Conservation (phyloP, 2,888 invertebrate genomes). For the Corbicula japonica region DNA sequence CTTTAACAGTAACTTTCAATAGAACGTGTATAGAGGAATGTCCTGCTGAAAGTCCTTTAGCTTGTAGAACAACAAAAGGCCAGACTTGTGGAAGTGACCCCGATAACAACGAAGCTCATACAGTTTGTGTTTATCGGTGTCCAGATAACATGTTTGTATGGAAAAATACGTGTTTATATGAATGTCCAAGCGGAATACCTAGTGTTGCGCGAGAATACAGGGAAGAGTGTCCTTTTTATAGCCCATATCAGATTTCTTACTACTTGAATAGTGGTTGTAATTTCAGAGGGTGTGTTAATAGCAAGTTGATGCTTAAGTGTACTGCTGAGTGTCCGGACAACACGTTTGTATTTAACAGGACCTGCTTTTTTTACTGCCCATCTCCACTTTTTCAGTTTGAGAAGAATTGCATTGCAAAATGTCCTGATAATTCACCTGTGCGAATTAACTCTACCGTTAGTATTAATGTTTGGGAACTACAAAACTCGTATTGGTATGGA, state of each 20-base stretch:
- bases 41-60: not conserved
- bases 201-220: not conserved
- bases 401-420: not conserved
- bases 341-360: not conserved
- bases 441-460: no score
- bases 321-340: not conserved
- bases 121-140: slow-evolving; percentile 6
- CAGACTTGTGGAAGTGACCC: not conserved
- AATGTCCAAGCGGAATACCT: not conserved
- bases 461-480: no score
- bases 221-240: not conserved
- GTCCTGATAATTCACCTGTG: not conserved
- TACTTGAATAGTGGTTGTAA: no score
- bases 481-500: not conserved
- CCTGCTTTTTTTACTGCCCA: not conserved
- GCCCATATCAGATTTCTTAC: not conserved
- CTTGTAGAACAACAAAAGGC: not conserved
- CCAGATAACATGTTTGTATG: not conserved
- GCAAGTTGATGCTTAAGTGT: not conserved
- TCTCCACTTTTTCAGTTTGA: not conserved
- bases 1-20: not conserved
- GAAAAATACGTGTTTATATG: not conserved
- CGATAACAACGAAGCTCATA: not conserved
- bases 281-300: no score
- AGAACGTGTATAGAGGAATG: not conserved